Percentiles rank a stretch among this genome's conserved stretches.
These are phyloP conservation scores for Microplitis manilae DNA, from an alignment of 2,888 invertebrate species.

Conservation along the genomic window DNA sequence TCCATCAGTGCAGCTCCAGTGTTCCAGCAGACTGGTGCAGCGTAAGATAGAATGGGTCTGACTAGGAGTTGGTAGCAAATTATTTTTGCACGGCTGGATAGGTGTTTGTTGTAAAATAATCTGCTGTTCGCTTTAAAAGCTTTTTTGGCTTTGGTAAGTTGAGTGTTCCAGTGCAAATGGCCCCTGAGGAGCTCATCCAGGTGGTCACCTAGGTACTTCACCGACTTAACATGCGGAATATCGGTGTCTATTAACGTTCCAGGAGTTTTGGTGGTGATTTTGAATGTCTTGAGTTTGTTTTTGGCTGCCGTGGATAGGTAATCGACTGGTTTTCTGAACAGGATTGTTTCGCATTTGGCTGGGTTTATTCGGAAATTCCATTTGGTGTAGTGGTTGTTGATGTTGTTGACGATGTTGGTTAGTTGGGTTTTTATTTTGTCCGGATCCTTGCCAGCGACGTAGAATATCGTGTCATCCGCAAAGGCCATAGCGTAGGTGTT, in stretches of 20 bases:
- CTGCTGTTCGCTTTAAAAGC: not conserved
- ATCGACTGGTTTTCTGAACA: not conserved
- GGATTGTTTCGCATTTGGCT: conserved; percentile 5
- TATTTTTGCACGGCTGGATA: not conserved
- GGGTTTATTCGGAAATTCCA: conserved; percentile 16
- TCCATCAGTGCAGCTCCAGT: conserved; percentile 34
- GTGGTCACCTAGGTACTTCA: conserved; percentile 12
- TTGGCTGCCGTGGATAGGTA: too few species aligned
- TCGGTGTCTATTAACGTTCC: not conserved
- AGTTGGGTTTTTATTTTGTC: conserved; percentile 7
- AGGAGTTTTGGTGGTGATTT: not conserved
- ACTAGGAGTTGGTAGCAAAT: conserved; percentile 6
- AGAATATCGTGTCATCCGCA: too few species aligned
- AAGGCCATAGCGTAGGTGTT: too few species aligned
- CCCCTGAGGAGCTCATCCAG: not conserved
- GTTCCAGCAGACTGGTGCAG: conserved; percentile 29
- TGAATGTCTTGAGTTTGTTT: not conserved
- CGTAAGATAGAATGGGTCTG: conserved; percentile 31
- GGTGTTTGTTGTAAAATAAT: not conserved
- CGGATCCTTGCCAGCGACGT: not conserved
- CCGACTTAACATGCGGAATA: not conserved
- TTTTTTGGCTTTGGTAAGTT: conserved; percentile 7
- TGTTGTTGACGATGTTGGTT: conserved; percentile 28
- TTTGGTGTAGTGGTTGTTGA: conserved; percentile 11
- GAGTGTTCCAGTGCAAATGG: not conserved